Base-by-base conservation (phyloP, 1,140 invertebrate species). In the Nasonia vitripennis region DNA sequence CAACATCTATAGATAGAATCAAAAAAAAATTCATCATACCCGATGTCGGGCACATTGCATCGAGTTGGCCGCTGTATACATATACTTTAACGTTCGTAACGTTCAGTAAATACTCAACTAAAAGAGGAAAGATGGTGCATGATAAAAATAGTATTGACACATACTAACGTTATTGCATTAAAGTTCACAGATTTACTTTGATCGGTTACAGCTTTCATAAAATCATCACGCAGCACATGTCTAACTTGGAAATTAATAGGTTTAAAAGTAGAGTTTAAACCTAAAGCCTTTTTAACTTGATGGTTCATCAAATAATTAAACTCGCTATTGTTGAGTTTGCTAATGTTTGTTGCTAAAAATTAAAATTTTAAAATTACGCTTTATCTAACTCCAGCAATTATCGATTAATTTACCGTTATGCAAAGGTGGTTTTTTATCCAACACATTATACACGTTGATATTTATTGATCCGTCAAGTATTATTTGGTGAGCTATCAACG, bases 1-100 rank as follows among this genome's bases (percentile, higher is more conserved):
- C 31, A 12, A 23, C 12, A 7, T 73, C 6, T 23, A 20, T 2
- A 27, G 11, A 6, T 73, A 12, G 10, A 73, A 73, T 31, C 17
- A 6, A 78, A 87, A 37, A 74, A 14, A 27, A 31, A 41, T 1
- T 27, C 27, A 75, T n/a, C n/a, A 78, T 93, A 94, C 95, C 96
- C 78, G 95, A 93, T 12, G 95, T 96, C 84, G 96, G 95, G 7
- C 96, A 95, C 89, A 97, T 96, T 4, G 97, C 92, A 90, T 97
- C 96, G 91, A 95, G 89, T 86, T 95, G 95, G 37, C 96, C 97
- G 88, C 93, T 96, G 88, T 96, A 96, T 45, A 97, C 96, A 37
- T 94, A 94, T 0, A 97, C 93, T 68, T 95, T 94, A 17, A 97
- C 90, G 78, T 95, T 88, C 0, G 96, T 97, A 84, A 95, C 94